phyloP scores from a whole-genome alignment of 1,140 invertebrate species.

The Plodia interpunctella region DNA sequence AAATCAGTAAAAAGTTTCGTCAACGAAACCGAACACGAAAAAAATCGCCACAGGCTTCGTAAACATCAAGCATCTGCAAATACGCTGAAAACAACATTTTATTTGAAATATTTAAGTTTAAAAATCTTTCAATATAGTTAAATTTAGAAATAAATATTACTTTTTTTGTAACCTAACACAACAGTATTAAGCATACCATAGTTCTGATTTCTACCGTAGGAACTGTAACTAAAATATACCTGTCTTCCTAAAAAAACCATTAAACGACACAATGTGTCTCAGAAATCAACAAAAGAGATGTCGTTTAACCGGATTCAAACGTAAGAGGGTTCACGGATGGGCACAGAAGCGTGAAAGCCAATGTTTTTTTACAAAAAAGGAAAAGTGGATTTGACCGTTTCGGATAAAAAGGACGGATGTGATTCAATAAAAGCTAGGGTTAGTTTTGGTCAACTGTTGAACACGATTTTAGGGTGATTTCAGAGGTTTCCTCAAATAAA shows the following conservation, averaged over 20 bases:
- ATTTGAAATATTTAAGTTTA: no score
- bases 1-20: no score
- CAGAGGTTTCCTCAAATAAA: background rate
- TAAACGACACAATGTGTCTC: background rate
- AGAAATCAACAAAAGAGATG: conserved; percentile 5
- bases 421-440: conserved; percentile 9
- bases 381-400: conserved; percentile 7
- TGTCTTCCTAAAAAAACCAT: background rate
- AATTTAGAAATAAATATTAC: no score
- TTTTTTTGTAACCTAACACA: no score
- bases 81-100: no score
- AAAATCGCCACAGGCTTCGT: no score
- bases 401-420: conserved; percentile 7
- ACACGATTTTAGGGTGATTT: background rate
- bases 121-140: no score
- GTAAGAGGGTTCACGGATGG: background rate
- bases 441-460: background rate
- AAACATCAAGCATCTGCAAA: no score
- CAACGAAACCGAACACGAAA: no score
- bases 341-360: background rate
- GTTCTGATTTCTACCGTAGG: background rate
- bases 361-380: background rate
- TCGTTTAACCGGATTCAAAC: background rate
- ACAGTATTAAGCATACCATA: no score
- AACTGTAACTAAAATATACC: no score